Base-by-base conservation (phyloP, 64 coral and sea anemone genomes). In the Porites australiensis region DNA sequence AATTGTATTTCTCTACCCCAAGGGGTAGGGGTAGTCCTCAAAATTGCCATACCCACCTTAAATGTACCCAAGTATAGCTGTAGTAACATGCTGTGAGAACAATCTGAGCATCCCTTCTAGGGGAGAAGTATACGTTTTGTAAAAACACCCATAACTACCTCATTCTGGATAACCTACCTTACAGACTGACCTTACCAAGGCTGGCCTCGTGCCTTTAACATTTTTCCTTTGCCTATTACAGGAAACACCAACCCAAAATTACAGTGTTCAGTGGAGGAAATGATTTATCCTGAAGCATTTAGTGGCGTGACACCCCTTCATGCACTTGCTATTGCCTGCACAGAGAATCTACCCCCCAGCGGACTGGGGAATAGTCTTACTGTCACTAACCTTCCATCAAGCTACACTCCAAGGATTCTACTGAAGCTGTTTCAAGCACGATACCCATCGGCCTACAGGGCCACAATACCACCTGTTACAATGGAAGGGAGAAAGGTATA, bases 361-460 rank as follows among this genome's bases (percentile, higher is more conserved):
- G 95, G 95, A 20, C 82, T 97, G 27, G 95, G 95, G 18, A 94
- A 90, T 18, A 97, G 95, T n/a, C 88, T 97, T 0, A 97, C 95
- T 45, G 92, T 97, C 19, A 94, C 95, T 2, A 97, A 97, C 47
- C 88, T 97, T 6, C 95, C 95, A 0, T 94, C 95, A 69, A 93
- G 88, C 15, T 97, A 97, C 84, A 97, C 95, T 5, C 95, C 95
- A 58, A 90, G 95, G 77, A 94, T 97, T 50, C 63, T 97, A 22
- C 75, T 97, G 75, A 97, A 94, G 69, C 21, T 97, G 16, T 97
- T 97, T 58, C 95, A 97, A 65, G 77, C 81, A 7, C 77, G 86
- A 44, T 97, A 97, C 88, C 95, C 95, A 60, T 97, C 95, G 9
- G 95, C 92, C 13, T 97, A 97, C 48, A 77, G 95, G 23, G 95